A percentile compares a stretch with the other conserved stretches of the same genome.
Evolutionary conservation across 2,113 vertebrate species (phyloP).

Genomic region (Nothoprocta perdicaria): DNA sequence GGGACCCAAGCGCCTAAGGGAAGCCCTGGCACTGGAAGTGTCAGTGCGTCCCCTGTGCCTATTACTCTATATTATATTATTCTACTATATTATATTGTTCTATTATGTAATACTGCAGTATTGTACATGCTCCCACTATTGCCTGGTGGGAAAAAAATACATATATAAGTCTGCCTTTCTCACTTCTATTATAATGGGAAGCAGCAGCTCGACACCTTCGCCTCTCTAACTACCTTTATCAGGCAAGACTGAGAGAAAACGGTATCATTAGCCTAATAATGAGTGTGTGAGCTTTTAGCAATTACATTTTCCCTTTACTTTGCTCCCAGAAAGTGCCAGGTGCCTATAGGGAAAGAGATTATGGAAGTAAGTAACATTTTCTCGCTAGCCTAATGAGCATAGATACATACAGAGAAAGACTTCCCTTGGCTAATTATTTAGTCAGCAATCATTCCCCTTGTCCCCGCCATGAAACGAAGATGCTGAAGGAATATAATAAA

Average conservation of each 20-base stretch:
- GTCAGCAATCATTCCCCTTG: conserved; percentile 37
- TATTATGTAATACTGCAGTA: background rate
- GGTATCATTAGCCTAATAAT: conserved; percentile 46
- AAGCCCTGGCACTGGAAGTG: rapidly evolving
- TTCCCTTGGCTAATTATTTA: conserved; percentile 55
- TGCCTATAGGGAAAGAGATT: conserved; percentile 26
- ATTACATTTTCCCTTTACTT: conserved; percentile 47
- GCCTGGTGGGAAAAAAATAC: background rate
- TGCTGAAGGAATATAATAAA: conserved; percentile 28
- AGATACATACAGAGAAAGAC: conserved; percentile 8
- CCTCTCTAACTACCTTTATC: background rate
- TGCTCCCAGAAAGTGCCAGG: conserved; percentile 21
- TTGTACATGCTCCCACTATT: background rate
- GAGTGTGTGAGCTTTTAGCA: conserved; percentile 16
- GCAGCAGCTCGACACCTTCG: conserved; percentile 2
- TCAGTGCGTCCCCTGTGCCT: background rate
- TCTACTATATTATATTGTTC: background rate
- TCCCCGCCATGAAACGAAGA: conserved; percentile 40
- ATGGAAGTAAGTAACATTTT: conserved; percentile 49
- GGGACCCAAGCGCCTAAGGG: background rate
- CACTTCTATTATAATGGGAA: background rate
- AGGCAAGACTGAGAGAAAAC: conserved; percentile 35
- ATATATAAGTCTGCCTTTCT: conserved; percentile 20
- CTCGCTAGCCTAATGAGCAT: conserved; percentile 11
- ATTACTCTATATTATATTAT: background rate